Evolutionary conservation across 2,113 vertebrate species (phyloP).

Genomic region (Pseudolaguvia tuberculata): DNA sequence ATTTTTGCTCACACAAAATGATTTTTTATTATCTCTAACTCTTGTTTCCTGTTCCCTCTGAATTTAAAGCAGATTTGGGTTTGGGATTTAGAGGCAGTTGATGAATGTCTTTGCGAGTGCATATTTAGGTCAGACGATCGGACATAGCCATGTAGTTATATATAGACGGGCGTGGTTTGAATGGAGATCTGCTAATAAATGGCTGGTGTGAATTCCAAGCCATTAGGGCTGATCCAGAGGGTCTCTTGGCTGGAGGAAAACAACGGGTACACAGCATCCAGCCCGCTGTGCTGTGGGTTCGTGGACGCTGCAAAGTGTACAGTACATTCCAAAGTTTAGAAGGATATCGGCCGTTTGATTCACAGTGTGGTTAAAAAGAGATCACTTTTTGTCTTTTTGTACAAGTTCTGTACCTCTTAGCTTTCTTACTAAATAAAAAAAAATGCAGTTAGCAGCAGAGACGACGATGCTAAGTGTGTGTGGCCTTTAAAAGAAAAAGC

Average conservation of each 20-base stretch:
- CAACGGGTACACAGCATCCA: slow-evolving; percentile 1
- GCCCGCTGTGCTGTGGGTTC: slow-evolving; percentile 64
- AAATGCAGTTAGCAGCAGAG: slow-evolving; percentile 49
- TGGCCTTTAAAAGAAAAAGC: not conserved
- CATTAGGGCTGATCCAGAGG: slow-evolving; percentile 31
- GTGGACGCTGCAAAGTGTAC: slow-evolving; percentile 57
- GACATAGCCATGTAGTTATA: slow-evolving; percentile 49
- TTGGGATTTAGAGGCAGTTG: slow-evolving; percentile 60
- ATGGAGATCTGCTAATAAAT: slow-evolving; percentile 47
- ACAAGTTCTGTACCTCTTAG: slow-evolving; percentile 41
- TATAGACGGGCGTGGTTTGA: slow-evolving; percentile 47
- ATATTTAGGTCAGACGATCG: slow-evolving; percentile 51
- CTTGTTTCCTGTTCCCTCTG: slow-evolving; percentile 51
- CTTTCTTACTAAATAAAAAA: slow-evolving; percentile 42
- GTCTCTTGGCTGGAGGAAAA: not conserved
- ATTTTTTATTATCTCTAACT: slow-evolving; percentile 36
- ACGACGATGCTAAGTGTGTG: slow-evolving; percentile 32
- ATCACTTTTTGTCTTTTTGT: slow-evolving; percentile 21
- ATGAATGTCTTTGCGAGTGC: slow-evolving; percentile 53
- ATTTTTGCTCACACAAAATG: slow-evolving; percentile 44
- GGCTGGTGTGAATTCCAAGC: slow-evolving; percentile 46
- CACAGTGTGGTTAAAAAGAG: slow-evolving; percentile 52
- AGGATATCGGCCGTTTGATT: slow-evolving; percentile 47
- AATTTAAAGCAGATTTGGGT: slow-evolving; percentile 64
- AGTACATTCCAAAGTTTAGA: slow-evolving; percentile 50